Conservation (phyloP, 2,888 invertebrate genomes). For the Cerastis rubricosa region DNA sequence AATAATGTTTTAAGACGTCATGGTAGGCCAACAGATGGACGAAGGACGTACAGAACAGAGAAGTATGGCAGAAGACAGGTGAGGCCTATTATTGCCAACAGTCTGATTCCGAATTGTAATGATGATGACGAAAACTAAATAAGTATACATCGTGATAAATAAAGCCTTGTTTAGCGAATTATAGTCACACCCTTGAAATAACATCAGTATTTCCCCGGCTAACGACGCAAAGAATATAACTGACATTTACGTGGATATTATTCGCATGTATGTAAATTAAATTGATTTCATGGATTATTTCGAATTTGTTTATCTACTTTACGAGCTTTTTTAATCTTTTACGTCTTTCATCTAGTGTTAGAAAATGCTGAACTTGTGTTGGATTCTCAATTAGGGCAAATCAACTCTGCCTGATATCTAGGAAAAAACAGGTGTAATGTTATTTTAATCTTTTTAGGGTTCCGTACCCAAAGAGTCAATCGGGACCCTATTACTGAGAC, state of each 20-base stretch:
- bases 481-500: no score
- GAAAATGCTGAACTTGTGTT: not conserved
- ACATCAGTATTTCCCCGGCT: conserved; percentile 11
- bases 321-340: not conserved
- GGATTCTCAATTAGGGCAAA: not conserved
- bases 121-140: not conserved
- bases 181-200: conserved; percentile 13
- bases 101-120: not conserved
- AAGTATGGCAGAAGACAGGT: not conserved
- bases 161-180: not conserved
- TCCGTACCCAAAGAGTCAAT: no score
- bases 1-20: no score
- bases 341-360: not conserved
- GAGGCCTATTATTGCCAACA: not conserved
- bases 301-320: not conserved
- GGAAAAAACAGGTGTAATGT: no score
- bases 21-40: no score
- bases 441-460: no score
- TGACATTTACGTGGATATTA: conserved; percentile 36
- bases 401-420: no score
- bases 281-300: conserved; percentile 40
- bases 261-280: conserved; percentile 20
- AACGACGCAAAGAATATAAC: conserved; percentile 20
- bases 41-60: not conserved
- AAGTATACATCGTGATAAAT: not conserved